Conservation (phyloP, 2,797 vertebrate species). For the Astyanax mexicanus region DNA sequence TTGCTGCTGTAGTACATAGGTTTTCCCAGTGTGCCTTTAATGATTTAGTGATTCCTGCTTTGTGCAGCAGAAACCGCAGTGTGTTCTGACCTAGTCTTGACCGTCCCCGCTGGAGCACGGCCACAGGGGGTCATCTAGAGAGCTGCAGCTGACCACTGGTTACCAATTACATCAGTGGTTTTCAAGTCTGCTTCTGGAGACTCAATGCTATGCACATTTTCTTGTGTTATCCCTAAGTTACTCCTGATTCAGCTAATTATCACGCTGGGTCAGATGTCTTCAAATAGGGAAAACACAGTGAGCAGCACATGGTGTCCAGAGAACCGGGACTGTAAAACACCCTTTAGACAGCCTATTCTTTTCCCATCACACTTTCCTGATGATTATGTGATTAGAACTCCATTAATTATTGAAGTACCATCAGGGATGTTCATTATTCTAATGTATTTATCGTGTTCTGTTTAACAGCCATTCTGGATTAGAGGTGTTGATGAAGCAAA, state of each 20-base stretch:
- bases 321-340: not conserved
- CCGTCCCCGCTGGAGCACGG: slow-evolving; percentile 64
- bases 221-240: slow-evolving; percentile 66
- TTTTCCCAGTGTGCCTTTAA: not conserved
- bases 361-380: slow-evolving; percentile 60
- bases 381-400: slow-evolving; percentile 68
- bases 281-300: not conserved
- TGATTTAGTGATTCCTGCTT: slow-evolving; percentile 17
- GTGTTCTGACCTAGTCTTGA: slow-evolving; percentile 66
- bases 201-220: not conserved
- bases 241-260: slow-evolving; percentile 37
- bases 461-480: slow-evolving; percentile 5
- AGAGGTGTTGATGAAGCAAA: not conserved
- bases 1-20: not conserved
- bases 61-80: slow-evolving; percentile 36
- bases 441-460: slow-evolving; percentile 33
- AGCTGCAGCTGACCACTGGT: slow-evolving; percentile 72
- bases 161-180: slow-evolving; percentile 57
- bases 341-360: slow-evolving; percentile 48
- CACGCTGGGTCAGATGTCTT: not conserved
- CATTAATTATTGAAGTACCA: slow-evolving; percentile 70
- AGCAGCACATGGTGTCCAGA: not conserved
- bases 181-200: not conserved
- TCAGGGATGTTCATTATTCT: slow-evolving; percentile 49
- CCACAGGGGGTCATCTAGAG: slow-evolving; percentile 76